Evolutionary conservation across 2,888 invertebrate species (phyloP).

Genomic region (Pseudanteris insignis): DNA sequence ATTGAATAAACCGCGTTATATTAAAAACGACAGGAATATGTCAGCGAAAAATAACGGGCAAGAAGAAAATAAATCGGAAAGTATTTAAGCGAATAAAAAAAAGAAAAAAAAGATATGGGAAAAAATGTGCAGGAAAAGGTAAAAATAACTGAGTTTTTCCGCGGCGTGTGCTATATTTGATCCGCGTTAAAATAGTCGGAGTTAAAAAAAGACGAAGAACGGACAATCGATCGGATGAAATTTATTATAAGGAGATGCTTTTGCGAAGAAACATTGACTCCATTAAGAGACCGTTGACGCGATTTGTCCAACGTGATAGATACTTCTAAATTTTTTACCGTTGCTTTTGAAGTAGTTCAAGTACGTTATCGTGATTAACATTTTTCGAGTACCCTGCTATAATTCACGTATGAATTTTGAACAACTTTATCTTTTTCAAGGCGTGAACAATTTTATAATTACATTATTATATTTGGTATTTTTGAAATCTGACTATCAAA

Average conservation of each 20-base stretch:
- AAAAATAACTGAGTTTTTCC: slow-evolving; percentile 9
- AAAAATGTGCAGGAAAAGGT: slow-evolving; percentile 6
- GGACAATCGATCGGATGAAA: not conserved
- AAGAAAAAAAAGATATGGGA: not conserved
- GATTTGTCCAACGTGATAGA: not conserved
- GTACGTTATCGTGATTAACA: too few relatives aligned
- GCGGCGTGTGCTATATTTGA: not conserved
- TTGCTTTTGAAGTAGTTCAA: too few relatives aligned
- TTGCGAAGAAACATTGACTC: not conserved
- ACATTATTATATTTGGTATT: too few relatives aligned
- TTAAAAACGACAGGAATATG: slow-evolving; percentile 9
- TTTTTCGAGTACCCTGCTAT: too few relatives aligned
- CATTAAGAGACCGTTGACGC: not conserved
- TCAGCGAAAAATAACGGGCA: slow-evolving; percentile 5
- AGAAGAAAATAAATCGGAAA: too few relatives aligned
- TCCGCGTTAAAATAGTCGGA: not conserved
- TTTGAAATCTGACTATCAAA: too few relatives aligned
- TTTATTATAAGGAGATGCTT: slow-evolving; percentile 1
- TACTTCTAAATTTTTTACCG: too few relatives aligned
- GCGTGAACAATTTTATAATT: too few relatives aligned
- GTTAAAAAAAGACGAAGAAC: not conserved
- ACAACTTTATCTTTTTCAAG: too few relatives aligned
- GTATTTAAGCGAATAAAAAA: not conserved
- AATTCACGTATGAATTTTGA: too few relatives aligned
- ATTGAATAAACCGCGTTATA: slow-evolving; percentile 8